phyloP scores from a whole-genome alignment of 1,140 invertebrate species.

The Drosophila watanabei region DNA sequence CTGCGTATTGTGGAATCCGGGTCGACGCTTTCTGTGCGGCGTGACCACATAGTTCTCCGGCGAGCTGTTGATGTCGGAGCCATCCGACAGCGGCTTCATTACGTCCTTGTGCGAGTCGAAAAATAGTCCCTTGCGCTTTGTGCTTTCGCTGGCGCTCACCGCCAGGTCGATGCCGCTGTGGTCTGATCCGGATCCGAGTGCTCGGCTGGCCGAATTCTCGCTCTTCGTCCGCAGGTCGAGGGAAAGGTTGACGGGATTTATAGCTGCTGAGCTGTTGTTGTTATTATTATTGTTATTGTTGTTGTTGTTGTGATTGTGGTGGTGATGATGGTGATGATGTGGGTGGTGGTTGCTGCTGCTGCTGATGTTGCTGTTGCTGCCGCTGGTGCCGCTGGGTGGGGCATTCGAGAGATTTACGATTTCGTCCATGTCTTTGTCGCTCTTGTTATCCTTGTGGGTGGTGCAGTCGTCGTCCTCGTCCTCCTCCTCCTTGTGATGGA shows the following conservation, averaged over 20 bases:
- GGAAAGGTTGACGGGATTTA: slow-evolving; percentile 92
- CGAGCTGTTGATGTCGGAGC: slow-evolving; percentile 89
- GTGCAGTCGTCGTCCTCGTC: slow-evolving; percentile 60
- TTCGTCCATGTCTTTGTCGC: slow-evolving; percentile 77
- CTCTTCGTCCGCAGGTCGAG: slow-evolving; percentile 86
- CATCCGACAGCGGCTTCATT: slow-evolving; percentile 88
- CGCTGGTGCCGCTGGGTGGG: slow-evolving; percentile 60
- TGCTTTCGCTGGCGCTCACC: slow-evolving; percentile 83
- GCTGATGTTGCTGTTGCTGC: slow-evolving; percentile 49
- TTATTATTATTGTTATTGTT: slow-evolving; percentile 47
- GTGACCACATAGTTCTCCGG: slow-evolving; percentile 93
- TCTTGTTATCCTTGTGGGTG: slow-evolving; percentile 70
- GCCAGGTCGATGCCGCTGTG: slow-evolving; percentile 67
- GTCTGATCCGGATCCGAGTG: slow-evolving; percentile 53
- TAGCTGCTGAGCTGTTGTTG: slow-evolving; percentile 80
- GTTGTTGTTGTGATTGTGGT: slow-evolving; percentile 33
- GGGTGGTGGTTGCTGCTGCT: slow-evolving; percentile 44
- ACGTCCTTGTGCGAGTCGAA: slow-evolving; percentile 88
- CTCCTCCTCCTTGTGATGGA: slow-evolving; percentile 37
- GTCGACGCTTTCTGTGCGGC: slow-evolving; percentile 92
- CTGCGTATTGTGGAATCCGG: slow-evolving; percentile 93
- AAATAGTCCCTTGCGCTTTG: slow-evolving; percentile 89
- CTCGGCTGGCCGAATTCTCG: slow-evolving; percentile 74
- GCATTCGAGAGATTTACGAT: slow-evolving; percentile 76
- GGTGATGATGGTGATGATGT: slow-evolving; percentile 44